Base-by-base conservation (phyloP, 1,140 invertebrate species). In the Dendrolimus kikuchii region DNA sequence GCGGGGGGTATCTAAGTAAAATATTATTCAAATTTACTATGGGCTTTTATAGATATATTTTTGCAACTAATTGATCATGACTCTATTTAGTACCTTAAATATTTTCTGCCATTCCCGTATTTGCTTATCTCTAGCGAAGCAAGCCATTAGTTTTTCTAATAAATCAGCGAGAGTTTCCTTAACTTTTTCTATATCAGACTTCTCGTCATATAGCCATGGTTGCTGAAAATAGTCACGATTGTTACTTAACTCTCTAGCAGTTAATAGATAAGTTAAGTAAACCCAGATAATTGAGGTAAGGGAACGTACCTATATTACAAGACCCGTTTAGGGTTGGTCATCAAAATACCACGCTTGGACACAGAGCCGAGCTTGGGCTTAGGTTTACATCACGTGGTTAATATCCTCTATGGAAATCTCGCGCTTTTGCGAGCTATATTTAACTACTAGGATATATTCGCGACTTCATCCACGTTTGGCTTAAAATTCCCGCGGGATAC, bases 51-150 rank as follows among this genome's bases (percentile, higher is more conserved):
- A 5, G 1, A 7, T 23, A 23, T 23, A 23, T 1, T 23, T 23
- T 23, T 23, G 23, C 23, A 23, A 23, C 23, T 23, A 23, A 23
- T 23, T 23, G 23, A 23, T 23, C 23, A 23, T 23, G 23, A 23
- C 1, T 23, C 3, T 23, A 23, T 23, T 50, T n/a, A 9, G 45
- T 82, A 92, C 92, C 75, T 91, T 91, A 60, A 94, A 93, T 56
- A 91, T 87, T 68, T 92, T 94, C 62, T 95, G 93, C 80, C 92
- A 90, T 2, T 87, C 84, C 46, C 91, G 88, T 66, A 90, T 95
- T 60, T 93, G 91, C 10, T 90, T 91, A 4, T 94, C 93, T 42
- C 86, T 87, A 3, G 90, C 86, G 38, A 91, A 88, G 46, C 92
- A 92, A 0, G 77, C 88, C 6, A 82, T 81, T 44, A 96, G 86